Base-by-base conservation (phyloP, 2,113 vertebrate species). In the Miniopterus natalensis region DNA sequence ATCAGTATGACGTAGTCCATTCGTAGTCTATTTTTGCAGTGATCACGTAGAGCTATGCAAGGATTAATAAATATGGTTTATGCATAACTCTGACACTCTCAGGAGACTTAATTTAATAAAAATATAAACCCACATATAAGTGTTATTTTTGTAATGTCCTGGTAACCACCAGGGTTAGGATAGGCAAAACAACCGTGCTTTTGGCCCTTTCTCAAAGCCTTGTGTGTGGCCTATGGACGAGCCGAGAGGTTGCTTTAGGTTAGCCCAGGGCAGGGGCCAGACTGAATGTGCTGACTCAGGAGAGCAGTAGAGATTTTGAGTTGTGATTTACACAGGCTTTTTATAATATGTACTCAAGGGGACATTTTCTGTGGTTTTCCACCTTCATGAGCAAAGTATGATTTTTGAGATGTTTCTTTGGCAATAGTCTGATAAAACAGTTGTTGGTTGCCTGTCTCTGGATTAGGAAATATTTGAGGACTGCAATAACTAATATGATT, bases 21-120 rank as follows among this genome's bases (percentile, higher is more conserved):
- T 97, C 89, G 84, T 71, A 73, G 83, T 84, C 93, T 95, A 92
- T 94, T 96, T 95, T 97, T 96, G 77, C 61, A 90, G 61, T 31
- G 53, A 61, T 94, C 70, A 74, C 42, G 68, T 85, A 40, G 49
- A 81, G 84, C 63, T 97, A 90, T 92, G 81, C 93, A 94, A 93
- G 68, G 57, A 88, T 94, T 96, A 96, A 86, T 97, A 92, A 96
- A 80, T 81, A 45, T 40, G 53, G 42, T 84, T 88, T 92, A 59
- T 87, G 86, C 70, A 80, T 96, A 96, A 80, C 78, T 81, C 75
- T 77, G 84, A 93, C 8, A 59, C n/a, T 89, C 84, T 71, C 42
- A 18, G 81, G 88, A 93, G 94, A 89, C 83, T 95, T 94, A 49
- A 75, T 89, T 93, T 95, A 97, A 97, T 97, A 95, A 97, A 94